A percentile compares a stretch with the other conserved stretches of the same genome.
Evolutionary conservation across 1,140 invertebrate genomes (phyloP).

Genomic region (Panagrolaimus sp.): DNA sequence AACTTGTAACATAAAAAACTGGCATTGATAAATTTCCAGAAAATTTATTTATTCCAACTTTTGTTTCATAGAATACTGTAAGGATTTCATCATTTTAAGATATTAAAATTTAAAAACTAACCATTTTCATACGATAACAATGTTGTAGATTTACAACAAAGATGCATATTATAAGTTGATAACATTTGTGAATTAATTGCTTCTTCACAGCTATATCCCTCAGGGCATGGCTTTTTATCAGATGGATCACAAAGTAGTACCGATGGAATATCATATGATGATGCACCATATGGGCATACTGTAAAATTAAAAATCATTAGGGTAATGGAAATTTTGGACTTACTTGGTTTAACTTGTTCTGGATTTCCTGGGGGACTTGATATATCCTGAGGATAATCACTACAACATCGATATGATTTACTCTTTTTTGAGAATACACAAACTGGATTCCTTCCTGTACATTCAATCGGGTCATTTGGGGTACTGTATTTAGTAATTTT

Average conservation of each 20-base stretch:
- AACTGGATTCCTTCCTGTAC: slow-evolving; percentile 35
- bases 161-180: slow-evolving; percentile 39
- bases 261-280: slow-evolving; percentile 39
- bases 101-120: background rate
- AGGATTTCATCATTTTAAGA: background rate
- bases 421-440: slow-evolving; percentile 36
- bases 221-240: slow-evolving; percentile 36
- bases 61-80: slow-evolving; percentile 23
- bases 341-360: slow-evolving; percentile 41
- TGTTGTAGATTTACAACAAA: slow-evolving; percentile 38
- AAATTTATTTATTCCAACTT: slow-evolving; percentile 40
- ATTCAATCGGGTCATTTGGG: slow-evolving; percentile 38
- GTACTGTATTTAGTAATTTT: slow-evolving; percentile 11
- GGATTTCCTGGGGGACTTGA: slow-evolving; percentile 39
- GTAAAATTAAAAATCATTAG: background rate
- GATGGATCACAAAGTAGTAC: slow-evolving; percentile 36
- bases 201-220: slow-evolving; percentile 20
- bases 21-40: slow-evolving; percentile 40
- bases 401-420: slow-evolving; percentile 35
- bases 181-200: slow-evolving; percentile 41
- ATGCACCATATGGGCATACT: slow-evolving; percentile 37
- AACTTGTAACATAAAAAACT: slow-evolving; percentile 39
- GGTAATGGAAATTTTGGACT: background rate
- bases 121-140: slow-evolving; percentile 41
- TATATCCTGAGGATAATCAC: slow-evolving; percentile 35